Evolutionary conservation across 2,888 invertebrate species (phyloP).

Genomic region (Agonum fuliginosum): DNA sequence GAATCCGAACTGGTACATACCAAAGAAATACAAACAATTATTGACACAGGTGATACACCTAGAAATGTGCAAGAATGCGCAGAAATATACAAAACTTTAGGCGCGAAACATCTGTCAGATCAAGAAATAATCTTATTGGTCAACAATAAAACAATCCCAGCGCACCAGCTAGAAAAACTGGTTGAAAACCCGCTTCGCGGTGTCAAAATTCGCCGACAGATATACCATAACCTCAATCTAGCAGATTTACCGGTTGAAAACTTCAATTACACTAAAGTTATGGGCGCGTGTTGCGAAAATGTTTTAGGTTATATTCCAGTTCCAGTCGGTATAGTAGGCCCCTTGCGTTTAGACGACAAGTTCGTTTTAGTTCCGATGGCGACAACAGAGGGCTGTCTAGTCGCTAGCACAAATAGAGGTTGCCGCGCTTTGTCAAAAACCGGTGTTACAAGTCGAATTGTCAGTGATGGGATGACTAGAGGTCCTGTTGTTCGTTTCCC

Average conservation of each 20-base stretch:
- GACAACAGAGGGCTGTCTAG: conserved; percentile 97
- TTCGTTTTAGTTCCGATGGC: conserved; percentile 94
- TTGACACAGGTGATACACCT: conserved; percentile 16
- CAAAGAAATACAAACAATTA: conserved; percentile 58
- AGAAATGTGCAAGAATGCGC: conserved; percentile 75
- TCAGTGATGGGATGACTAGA: conserved; percentile 96
- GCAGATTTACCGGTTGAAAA: conserved; percentile 85
- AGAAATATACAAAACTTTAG: conserved; percentile 81
- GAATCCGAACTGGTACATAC: conserved; percentile 23
- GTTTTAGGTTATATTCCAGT: conserved; percentile 96
- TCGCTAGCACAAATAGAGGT: conserved; percentile 97
- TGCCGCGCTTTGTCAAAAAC: conserved; percentile 88
- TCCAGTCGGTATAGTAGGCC: conserved; percentile 97
- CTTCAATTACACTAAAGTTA: conserved; percentile 89
- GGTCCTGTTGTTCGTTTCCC: conserved; percentile 94
- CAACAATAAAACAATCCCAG: conserved; percentile 85
- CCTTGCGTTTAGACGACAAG: conserved; percentile 88
- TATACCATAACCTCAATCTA: conserved; percentile 79
- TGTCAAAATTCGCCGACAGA: conserved; percentile 85
- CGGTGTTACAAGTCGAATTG: conserved; percentile 89
- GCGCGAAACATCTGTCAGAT: conserved; percentile 82
- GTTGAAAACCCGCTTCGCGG: conserved; percentile 88
- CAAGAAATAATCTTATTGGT: conserved; percentile 89
- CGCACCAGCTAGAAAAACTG: conserved; percentile 90
- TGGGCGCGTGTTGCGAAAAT: conserved; percentile 97